Percentiles rank a stretch among this genome's conserved stretches.
These are phyloP conservation scores for Isotomurus palustris DNA, from an alignment of 2,888 invertebrate species.

Conservation along the genomic window DNA sequence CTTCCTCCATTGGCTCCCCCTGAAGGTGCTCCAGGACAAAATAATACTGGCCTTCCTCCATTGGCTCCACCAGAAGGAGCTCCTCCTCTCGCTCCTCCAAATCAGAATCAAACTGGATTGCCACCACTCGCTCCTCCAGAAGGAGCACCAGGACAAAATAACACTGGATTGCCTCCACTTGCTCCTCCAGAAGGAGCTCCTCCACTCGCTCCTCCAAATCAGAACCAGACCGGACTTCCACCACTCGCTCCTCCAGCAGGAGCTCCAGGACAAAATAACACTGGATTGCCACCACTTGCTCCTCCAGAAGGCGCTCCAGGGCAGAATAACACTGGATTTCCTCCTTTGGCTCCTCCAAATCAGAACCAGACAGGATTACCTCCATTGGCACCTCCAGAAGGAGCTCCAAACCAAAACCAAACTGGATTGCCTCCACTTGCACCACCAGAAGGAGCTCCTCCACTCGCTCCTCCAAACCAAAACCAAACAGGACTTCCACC, in stretches of 20 bases:
- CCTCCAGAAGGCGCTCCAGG: constrained; percentile 42
- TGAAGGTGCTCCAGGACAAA: neutral
- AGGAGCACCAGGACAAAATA: constrained; percentile 36
- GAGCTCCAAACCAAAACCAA: no score
- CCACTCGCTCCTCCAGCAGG: constrained; percentile 27
- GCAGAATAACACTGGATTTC: no score
- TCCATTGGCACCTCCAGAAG: constrained; percentile 26
- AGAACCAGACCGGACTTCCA: no score
- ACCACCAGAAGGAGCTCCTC: no score
- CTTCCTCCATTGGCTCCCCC: constrained; percentile 25
- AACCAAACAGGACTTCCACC: no score
- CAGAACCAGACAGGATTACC: constrained; percentile 43
- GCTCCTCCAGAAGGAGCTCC: constrained; percentile 2
- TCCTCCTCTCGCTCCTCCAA: no score
- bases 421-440: no score
- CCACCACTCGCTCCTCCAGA: constrained; percentile 26
- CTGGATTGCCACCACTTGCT: constrained; percentile 44
- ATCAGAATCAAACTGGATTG: no score
- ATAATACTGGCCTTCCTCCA: constrained; percentile 11
- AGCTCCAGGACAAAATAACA: constrained; percentile 33
- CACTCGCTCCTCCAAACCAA: no score
- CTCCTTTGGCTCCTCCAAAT: constrained; percentile 24
- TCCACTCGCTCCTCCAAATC: constrained; percentile 45
- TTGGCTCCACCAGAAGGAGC: no score
- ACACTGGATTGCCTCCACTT: constrained; percentile 44